A percentile compares a stretch with the other conserved stretches of the same genome.
Evolutionary conservation across 2,888 invertebrate genomes (phyloP).

Genomic region (Iselma pallidipennis): DNA sequence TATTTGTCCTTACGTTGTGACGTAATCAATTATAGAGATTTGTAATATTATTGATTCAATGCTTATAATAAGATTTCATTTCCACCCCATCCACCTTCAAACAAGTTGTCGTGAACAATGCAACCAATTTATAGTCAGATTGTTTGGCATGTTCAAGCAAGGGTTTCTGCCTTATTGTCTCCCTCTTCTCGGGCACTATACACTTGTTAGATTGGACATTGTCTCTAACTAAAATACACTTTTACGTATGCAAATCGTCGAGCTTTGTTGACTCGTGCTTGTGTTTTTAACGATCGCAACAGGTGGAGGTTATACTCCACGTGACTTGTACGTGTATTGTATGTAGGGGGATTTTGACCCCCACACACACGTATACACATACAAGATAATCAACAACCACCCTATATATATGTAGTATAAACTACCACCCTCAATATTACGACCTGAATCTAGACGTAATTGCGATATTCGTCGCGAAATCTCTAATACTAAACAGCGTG

Average conservation of each 20-base stretch:
- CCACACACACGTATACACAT: background rate
- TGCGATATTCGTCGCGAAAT: conserved; percentile 24
- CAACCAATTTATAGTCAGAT: conserved; percentile 48
- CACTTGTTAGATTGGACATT: conserved; percentile 44
- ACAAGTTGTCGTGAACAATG: conserved; percentile 40
- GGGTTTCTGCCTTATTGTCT: conserved; percentile 44
- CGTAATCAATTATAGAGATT: background rate
- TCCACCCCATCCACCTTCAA: background rate
- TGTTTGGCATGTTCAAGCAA: conserved; percentile 45
- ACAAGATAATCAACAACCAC: background rate
- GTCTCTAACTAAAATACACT: conserved; percentile 41
- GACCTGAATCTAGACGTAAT: conserved; percentile 8
- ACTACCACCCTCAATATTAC: background rate
- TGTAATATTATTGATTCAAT: background rate
- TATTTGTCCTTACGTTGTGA: background rate
- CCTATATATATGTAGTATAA: background rate
- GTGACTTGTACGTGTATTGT: background rate
- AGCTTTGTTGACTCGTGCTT: background rate
- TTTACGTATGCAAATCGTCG: conserved; percentile 31
- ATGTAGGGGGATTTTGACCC: background rate
- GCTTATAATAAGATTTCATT: background rate
- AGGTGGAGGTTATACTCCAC: background rate
- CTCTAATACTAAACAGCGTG: conserved; percentile 20
- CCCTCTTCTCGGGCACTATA: background rate
- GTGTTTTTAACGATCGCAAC: background rate